These are phyloP conservation scores for Dendrolimus pini DNA, from an alignment of 2,888 invertebrate genomes.

Conservation along the genomic window DNA sequence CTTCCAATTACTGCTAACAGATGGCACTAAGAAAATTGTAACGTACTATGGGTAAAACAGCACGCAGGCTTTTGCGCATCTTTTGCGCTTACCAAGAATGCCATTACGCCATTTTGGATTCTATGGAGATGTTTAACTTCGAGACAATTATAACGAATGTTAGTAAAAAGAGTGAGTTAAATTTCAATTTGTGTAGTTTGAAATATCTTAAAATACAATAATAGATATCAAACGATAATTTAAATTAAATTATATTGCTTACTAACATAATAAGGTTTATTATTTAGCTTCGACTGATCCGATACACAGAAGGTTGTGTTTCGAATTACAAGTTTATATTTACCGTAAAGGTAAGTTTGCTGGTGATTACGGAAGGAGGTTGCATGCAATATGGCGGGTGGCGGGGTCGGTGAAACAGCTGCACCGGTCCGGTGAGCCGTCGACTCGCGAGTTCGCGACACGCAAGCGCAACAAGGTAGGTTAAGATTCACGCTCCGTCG, in stretches of 20 bases:
- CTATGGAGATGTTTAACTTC: neutral
- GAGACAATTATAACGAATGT: no score
- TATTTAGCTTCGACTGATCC: no score
- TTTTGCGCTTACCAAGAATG: neutral
- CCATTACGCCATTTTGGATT: neutral
- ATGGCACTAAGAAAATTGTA: neutral
- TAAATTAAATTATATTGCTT: no score
- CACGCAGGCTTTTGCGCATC: neutral
- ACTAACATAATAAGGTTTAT: no score
- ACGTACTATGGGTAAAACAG: neutral
- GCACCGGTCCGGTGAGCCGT: constrained; percentile 41
- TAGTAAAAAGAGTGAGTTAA: no score
- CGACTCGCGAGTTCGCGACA: constrained; percentile 47
- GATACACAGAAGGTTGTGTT: neutral
- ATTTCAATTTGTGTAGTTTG: no score
- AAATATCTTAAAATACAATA: no score
- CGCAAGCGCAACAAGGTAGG: constrained; percentile 73
- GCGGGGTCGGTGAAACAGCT: constrained; percentile 54
- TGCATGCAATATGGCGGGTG: constrained; percentile 48
- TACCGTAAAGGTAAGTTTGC: neutral
- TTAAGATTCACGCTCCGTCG: constrained; percentile 71
- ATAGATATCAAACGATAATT: no score
- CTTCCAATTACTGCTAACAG: neutral
- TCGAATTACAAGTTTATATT: neutral
- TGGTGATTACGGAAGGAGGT: constrained; percentile 19